Base-by-base conservation (phyloP, 2,797 vertebrate genomes). In the Ambastaia sidthimunki region DNA sequence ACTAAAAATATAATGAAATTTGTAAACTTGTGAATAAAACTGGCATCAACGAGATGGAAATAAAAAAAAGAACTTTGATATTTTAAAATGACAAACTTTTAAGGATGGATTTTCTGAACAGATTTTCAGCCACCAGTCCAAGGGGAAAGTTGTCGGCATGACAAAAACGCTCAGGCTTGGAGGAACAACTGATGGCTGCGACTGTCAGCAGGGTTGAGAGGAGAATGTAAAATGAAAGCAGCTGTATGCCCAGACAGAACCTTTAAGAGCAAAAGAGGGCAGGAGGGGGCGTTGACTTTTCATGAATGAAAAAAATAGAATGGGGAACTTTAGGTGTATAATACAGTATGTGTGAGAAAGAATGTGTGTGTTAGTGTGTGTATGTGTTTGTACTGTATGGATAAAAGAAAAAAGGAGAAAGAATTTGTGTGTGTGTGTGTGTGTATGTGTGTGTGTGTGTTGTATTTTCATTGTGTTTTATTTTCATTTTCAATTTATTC, bases 151-250 rank as follows among this genome's bases (percentile, higher is more conserved):
- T 77, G 66, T 21, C 23, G 18, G 37, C 66, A 44, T 60, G 75
- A 77, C 66, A 70, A 69, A 60, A 69, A 70, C 10, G 13, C 21
- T 41, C 91, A 93, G 89, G 92, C 92, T 92, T 92, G 87, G 91
- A 90, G 85, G 87, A 88, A 87, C 90, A 82, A 89, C 90, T 57
- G 21, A 57, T 78, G 88, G 88, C 90, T 88, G 90, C 90, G 91
- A 90, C 81, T 68, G 91, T 89, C 90, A 94, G 91, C 90, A 89
- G 93, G 92, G 80, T 92, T 90, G 85, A 94, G 89, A 81, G 83
- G 76, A 84, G 86, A 90, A 89, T 91, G 90, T 93, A 94, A 95
- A 94, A 95, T 93, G 92, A 95, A 91, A 82, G 92, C 37, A 92
- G 93, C 93, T 94, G 93, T 90, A 90, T 87, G 90, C 88, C 87